Evolutionary conservation across 1,140 invertebrate genomes (phyloP).

Genomic region (Mycetomoellerius zeteki): DNA sequence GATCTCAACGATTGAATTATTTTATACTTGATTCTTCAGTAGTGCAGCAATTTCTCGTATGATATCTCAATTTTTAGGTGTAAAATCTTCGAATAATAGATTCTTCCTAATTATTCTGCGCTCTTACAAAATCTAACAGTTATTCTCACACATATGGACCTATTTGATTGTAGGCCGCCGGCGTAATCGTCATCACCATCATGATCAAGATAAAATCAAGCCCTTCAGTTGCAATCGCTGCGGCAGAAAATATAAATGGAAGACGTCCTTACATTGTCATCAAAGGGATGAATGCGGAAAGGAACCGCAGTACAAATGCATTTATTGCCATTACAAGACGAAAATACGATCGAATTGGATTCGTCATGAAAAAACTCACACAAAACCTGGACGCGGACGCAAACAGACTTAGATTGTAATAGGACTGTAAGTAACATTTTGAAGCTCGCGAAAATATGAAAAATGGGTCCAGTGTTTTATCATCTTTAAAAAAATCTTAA

Average conservation of each 20-base stretch:
- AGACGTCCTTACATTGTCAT: constrained; percentile 86
- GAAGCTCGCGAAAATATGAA: background rate
- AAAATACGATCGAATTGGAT: constrained; percentile 48
- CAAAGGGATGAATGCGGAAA: constrained; percentile 86
- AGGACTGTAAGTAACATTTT: background rate
- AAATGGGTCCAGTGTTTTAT: constrained; percentile 41
- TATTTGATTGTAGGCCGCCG: constrained; percentile 52
- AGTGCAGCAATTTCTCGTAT: background rate
- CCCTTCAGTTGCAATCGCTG: constrained; percentile 80
- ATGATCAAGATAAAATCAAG: constrained; percentile 24
- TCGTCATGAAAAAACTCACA: constrained; percentile 30
- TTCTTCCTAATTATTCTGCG: background rate
- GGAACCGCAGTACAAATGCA: constrained; percentile 81
- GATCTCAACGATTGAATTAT: background rate
- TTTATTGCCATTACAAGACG: constrained; percentile 42
- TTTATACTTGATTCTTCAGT: background rate
- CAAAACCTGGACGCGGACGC: constrained; percentile 16
- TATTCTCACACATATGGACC: constrained; percentile 49
- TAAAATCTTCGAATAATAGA: constrained; percentile 27
- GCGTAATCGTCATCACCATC: background rate
- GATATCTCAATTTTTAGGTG: background rate
- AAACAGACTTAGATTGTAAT: background rate
- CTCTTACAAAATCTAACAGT: background rate
- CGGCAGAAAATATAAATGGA: constrained; percentile 86
- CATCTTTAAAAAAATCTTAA: background rate